Base-by-base conservation (phyloP, 2,797 vertebrate genomes). In the Pipistrellus nathusii region DNA sequence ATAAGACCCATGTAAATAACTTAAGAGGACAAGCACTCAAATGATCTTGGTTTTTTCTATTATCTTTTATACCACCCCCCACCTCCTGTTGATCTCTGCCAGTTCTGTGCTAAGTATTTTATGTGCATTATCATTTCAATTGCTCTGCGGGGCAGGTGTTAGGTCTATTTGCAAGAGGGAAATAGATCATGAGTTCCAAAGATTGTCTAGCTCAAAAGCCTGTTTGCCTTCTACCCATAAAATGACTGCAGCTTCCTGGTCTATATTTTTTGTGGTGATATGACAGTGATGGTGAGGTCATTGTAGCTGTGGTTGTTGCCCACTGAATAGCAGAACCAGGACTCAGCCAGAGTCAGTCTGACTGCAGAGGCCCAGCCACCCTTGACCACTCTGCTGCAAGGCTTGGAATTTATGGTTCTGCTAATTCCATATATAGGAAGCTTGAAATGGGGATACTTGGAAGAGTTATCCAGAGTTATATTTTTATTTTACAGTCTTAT, bases 401-500 rank as follows among this genome's bases (percentile, higher is more conserved):
- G 48, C 71, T 77, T 85, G 35, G 13, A 78, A 21, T 90, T 92
- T 82, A n/a, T 59, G 35, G 62, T 13, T 83, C 30, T 77, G 55
- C 35, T 93, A 77, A 85, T 95, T 93, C 68, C 18, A 78, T 64
- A 77, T 91, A n/a, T 1, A 89, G 68, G 91, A 96, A 92, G 38
- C 80, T 93, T 88, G 85, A 91, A 95, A 94, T 93, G 68, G 75
- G 59, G 23, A 20, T 83, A 72, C 81, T 85, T 96, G 57, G 87
- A 92, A 95, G 53, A 48, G 44, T 83, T 94, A 90, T 69, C 46
- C 6, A 46, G 51, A 90, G 48, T 92, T 85, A 14, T 68, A 41
- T 88, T 96, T 97, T 90, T 87, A 57, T 95, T 91, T 91, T 94
- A 91, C 14, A 76, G 14, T 89, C 69, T 87, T 94, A 89, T 87